Evolutionary conservation across 2,113 vertebrate species (phyloP).

Genomic region (Eulemur macaco): DNA sequence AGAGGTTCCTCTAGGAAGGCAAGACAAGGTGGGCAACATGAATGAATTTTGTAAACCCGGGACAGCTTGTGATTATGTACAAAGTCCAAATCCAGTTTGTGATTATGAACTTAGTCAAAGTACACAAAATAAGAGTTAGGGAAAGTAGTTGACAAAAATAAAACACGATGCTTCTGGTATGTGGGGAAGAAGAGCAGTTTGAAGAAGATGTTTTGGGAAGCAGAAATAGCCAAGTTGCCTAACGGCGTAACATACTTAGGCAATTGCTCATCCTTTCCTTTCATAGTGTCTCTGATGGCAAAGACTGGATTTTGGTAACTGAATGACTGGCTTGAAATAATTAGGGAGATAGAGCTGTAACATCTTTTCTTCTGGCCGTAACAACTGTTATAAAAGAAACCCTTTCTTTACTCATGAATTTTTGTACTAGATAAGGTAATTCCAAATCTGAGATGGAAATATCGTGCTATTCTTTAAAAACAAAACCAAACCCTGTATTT

Average conservation of each 20-base stretch:
- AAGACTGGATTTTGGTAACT: constrained; percentile 27
- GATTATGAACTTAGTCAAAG: not conserved
- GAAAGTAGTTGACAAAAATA: not conserved
- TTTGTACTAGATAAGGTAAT: constrained; percentile 14
- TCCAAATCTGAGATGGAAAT: constrained; percentile 25
- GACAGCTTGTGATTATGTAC: not conserved
- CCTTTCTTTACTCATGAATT: constrained; percentile 39
- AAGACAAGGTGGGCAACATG: not conserved
- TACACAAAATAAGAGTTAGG: not conserved
- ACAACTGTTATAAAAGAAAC: constrained; percentile 14
- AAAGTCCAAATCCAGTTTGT: not conserved
- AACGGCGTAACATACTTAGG: not conserved
- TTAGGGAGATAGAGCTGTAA: not conserved
- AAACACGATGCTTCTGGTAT: not conserved
- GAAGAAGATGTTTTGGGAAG: not conserved
- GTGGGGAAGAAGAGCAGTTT: not conserved
- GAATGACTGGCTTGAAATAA: constrained; percentile 60
- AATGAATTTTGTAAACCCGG: not conserved
- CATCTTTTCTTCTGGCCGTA: constrained; percentile 53
- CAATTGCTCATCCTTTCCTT: not conserved
- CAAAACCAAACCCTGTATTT: not conserved
- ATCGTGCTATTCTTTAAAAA: not conserved
- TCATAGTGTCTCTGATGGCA: not conserved
- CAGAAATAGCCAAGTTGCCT: constrained; percentile 2
- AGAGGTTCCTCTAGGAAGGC: not conserved